These are phyloP conservation scores for Leptosomus discolor DNA, from an alignment of 2,113 vertebrate species.

Conservation along the genomic window DNA sequence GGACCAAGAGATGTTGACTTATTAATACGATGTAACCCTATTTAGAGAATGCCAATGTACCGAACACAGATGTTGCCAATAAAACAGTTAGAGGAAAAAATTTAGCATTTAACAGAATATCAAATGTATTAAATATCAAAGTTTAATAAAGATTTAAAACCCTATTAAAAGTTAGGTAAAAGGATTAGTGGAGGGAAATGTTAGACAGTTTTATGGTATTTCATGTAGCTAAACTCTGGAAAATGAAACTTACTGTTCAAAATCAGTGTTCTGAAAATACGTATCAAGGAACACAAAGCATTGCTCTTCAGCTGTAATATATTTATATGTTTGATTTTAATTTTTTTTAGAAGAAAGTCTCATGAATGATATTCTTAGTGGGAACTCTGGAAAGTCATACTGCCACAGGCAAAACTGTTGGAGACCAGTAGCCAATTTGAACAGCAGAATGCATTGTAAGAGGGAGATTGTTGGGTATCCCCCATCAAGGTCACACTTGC, in stretches of 20 bases:
- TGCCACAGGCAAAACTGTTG: not conserved
- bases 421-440: not conserved
- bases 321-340: not conserved
- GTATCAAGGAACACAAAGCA: not conserved
- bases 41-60: conserved; percentile 71
- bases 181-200: conserved; percentile 39
- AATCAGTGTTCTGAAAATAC: not conserved
- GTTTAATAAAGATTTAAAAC: conserved; percentile 54
- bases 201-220: not conserved
- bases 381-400: not conserved
- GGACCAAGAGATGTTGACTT: conserved; percentile 59
- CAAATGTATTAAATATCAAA: conserved; percentile 67
- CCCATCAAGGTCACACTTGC: not conserved
- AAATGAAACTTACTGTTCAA: conserved; percentile 1
- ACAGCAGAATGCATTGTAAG: not conserved
- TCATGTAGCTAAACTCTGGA: not conserved
- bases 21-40: conserved; percentile 72
- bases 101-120: conserved; percentile 50
- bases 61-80: conserved; percentile 63
- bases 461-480: accelerated
- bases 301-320: not conserved
- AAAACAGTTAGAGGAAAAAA: conserved; percentile 70
- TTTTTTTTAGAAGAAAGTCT: not conserved
- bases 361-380: not conserved
- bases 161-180: conserved; percentile 52